A percentile compares a stretch with the other conserved stretches of the same genome.
These are phyloP conservation scores for Cancer borealis DNA, from an alignment of 2,888 invertebrate genomes.

Conservation along the genomic window DNA sequence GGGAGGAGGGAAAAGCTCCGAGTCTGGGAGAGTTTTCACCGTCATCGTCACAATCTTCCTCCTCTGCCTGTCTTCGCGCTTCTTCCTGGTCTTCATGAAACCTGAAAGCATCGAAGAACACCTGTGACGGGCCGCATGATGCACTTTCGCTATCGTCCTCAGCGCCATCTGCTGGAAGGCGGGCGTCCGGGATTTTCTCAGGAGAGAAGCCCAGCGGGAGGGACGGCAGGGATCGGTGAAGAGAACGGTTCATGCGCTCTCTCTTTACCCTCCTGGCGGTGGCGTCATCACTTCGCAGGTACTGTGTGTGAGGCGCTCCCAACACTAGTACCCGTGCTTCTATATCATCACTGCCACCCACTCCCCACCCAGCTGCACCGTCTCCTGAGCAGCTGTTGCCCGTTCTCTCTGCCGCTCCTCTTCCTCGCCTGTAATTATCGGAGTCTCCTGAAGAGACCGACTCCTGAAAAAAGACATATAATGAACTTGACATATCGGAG, in stretches of 20 bases:
- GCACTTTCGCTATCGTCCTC: conserved; percentile 54
- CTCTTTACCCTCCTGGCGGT: conserved; percentile 69
- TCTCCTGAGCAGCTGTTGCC: background rate
- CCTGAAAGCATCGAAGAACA: conserved; percentile 66
- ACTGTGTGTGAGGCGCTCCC: conserved; percentile 68
- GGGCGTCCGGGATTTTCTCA: conserved; percentile 49
- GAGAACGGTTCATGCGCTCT: conserved; percentile 63
- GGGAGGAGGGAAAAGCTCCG: conserved; percentile 66
- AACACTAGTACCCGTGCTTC: conserved; percentile 48
- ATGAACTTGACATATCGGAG: background rate
- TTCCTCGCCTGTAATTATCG: conserved; percentile 9
- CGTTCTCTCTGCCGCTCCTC: conserved; percentile 1
- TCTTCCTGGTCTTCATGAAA: conserved; percentile 72
- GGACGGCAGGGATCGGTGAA: conserved; percentile 74
- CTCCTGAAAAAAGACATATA: conserved; percentile 42
- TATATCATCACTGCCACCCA: conserved; percentile 9
- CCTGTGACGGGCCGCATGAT: conserved; percentile 53
- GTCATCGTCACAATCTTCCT: conserved; percentile 63
- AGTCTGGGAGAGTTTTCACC: conserved; percentile 45
- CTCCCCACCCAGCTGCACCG: conserved; percentile 47
- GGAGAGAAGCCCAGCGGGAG: conserved; percentile 59
- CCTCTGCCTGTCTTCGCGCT: conserved; percentile 64
- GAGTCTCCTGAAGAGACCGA: conserved; percentile 48
- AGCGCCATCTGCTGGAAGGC: conserved; percentile 70
- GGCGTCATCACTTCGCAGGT: conserved; percentile 71